Evolutionary conservation across 53 echinoderm and acorn worm genomes (phyloP), one percentile per base, ranked within the genome.

Genomic region (Echinarachnius parma): DNA sequence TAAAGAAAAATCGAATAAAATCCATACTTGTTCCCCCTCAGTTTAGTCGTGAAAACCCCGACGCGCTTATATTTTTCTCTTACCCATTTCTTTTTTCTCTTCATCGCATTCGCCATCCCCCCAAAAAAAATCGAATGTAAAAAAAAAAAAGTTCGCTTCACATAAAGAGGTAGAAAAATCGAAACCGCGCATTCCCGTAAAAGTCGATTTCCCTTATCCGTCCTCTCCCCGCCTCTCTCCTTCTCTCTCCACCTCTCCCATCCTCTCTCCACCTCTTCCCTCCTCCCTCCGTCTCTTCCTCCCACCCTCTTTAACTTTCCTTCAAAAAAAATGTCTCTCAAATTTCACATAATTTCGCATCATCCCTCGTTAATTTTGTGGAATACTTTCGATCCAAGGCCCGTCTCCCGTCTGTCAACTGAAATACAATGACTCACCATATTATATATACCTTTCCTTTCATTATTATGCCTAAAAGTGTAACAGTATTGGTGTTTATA

Each of bases 11-110:
- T 72, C 74, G 74, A 72, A 72, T 15, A 26, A 37, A 72, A 72
- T 72, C 74, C 57, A 72, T 72, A 72, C 57, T 36, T 72, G 74
- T 72, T n/a, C 74, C 74, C 61, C 57, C 74, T 72, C 74, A 72
- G 57, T 56, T 72, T 72, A 72, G 57, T 26, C 26, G 74, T 45
- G 57, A 72, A 72, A 72, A 72, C 74, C 74, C n/a, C 74, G 44
- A 57, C 74, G 57, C 28, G 74, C 74, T 72, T 69, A 56, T 56
- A 68, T 68, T 52, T 72, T 72, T 72, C 57, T 72, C 74, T 56
- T n/a, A n/a, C 74, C 56, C 74, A 72, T 72, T 72, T 56, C 39
- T 45, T 28, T 56, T 69, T 72, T 53, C 30, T 53, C 25, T 69
- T 34, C 53, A 28, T 9, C 52, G 28, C n/a, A 46, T 65, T 65